phyloP scores from a whole-genome alignment of 2,888 invertebrate species.

The Cerastis rubricosa region DNA sequence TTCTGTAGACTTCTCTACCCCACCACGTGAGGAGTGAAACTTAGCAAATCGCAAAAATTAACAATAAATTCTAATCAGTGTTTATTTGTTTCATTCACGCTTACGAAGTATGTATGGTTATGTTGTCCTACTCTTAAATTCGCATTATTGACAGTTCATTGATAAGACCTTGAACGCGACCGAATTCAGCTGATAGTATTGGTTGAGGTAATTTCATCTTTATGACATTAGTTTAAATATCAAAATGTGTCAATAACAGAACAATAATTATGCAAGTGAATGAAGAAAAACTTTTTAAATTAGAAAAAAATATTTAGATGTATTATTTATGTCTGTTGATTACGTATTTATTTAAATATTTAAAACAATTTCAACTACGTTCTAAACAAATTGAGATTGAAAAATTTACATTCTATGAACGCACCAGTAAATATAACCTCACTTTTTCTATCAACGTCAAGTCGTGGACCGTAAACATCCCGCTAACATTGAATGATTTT shows the following conservation, averaged over 20 bases:
- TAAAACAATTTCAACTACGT: too few relatives aligned
- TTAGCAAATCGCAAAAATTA: constrained; percentile 11
- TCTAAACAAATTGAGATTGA: too few relatives aligned
- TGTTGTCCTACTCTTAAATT: constrained; percentile 44
- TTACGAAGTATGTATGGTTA: background rate
- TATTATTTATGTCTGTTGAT: too few relatives aligned
- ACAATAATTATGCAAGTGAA: too few relatives aligned
- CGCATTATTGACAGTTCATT: constrained; percentile 31
- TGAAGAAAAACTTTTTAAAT: too few relatives aligned
- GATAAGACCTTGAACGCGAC: constrained; percentile 50
- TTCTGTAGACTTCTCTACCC: constrained; percentile 17
- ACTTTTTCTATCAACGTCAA: constrained; percentile 52
- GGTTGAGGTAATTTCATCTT: background rate
- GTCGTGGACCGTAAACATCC: constrained; percentile 39
- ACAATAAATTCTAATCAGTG: constrained; percentile 15
- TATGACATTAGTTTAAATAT: background rate
- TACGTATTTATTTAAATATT: too few relatives aligned
- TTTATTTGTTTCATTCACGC: constrained; percentile 52
- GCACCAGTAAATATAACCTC: constrained; percentile 57
- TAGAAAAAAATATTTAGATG: too few relatives aligned
- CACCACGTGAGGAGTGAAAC: constrained; percentile 22
- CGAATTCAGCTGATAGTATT: constrained; percentile 15
- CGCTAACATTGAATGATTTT: constrained; percentile 63
- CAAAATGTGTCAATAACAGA: background rate
- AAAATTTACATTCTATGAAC: constrained; percentile 43